Base-by-base conservation (phyloP, 2,113 vertebrate genomes). In the Anser brachyrhynchus region DNA sequence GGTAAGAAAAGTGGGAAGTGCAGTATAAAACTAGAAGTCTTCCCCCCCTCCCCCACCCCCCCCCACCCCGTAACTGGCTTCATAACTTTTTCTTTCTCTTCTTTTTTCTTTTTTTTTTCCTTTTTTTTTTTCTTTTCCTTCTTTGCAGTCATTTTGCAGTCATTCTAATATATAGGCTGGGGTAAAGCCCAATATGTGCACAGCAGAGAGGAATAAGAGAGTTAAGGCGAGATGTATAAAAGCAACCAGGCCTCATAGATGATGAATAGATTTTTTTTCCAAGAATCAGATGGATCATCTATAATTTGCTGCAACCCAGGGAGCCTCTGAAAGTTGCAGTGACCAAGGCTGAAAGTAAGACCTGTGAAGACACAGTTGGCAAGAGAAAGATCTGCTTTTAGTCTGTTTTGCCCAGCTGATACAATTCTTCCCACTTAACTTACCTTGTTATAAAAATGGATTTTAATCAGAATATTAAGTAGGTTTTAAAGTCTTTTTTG, bases 221-320 rank as follows among this genome's bases (percentile, higher is more conserved):
- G n/a, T 35, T 86, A 64, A 25, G 35, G 26, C 10, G 92, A 91
- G 65, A 84, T 52, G 66, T 37, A 82, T 58, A 91, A 92, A 92
- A 95, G 22, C 70, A 78, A 84, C 35, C 65, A 64, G 13, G 18
- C n/a, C 92, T 87, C 84, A 31, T 43, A 59, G 37, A 59, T 65
- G 70, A 89, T 72, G 37, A 62, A 86, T 92, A 87, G 41, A 74
- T 4, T 37, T 71, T 39, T 79, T 89, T 91, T 54, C 37, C 81
- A 67, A 46, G 52, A n/a, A 95, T 91, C 65, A 91, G 46, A 82
- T 70, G 74, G 77, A 91, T 91, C 70, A 89, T 82, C 84, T 82
- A 75, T 65, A 92, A 96, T 89, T 96, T 91, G 49, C 92, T 84
- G 57, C 92, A 95, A 87, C 82, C 22, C 70, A 89, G 87, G 77